phyloP scores from a whole-genome alignment of 1,140 invertebrate species.

The Venustaconcha ellipsiformis region DNA sequence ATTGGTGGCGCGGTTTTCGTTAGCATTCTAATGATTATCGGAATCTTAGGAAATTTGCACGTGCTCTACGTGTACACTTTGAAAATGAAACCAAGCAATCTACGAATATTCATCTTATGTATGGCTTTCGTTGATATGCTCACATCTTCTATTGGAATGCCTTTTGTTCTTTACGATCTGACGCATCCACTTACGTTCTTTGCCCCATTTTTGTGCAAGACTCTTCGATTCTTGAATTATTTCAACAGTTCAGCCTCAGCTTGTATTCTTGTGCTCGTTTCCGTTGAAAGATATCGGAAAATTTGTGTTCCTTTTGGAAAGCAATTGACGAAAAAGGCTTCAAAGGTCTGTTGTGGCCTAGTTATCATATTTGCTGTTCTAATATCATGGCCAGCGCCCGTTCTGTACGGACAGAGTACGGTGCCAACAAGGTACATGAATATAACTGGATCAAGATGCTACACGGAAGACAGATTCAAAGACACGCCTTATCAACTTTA shows the following conservation, averaged over 20 bases:
- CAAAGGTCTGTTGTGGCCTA: neutral
- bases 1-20: conserved; percentile 26
- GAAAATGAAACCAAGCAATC: conserved; percentile 3
- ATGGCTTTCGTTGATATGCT: neutral
- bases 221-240: neutral
- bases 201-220: neutral
- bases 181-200: conserved; percentile 1
- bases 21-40: neutral
- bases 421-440: neutral
- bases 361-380: neutral
- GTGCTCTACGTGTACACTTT: conserved; percentile 9
- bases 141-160: neutral
- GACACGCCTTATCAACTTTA: neutral
- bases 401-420: neutral
- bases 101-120: neutral
- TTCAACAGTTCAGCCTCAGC: conserved; percentile 1
- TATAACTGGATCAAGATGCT: neutral
- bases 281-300: neutral
- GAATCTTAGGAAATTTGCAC: conserved; percentile 8
- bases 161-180: neutral
- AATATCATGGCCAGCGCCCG: neutral
- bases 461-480: neutral
- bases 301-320: neutral
- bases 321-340: neutral
- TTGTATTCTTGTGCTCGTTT: neutral